These are phyloP conservation scores for Antheraea mylitta DNA, from an alignment of 1,140 invertebrate genomes.

Conservation along the genomic window DNA sequence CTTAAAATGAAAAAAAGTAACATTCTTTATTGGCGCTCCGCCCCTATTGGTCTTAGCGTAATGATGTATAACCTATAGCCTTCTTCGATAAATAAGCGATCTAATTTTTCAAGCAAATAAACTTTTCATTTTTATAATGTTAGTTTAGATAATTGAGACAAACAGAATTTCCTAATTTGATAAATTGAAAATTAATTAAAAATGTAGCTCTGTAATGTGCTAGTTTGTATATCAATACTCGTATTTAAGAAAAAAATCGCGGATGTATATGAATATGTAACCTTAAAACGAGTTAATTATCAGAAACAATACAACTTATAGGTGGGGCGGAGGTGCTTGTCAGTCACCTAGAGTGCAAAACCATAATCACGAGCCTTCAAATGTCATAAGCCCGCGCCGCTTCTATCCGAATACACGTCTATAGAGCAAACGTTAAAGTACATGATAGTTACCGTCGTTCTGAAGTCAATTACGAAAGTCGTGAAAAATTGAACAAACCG, in stretches of 20 bases:
- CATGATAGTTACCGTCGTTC: neutral
- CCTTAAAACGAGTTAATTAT: constrained; percentile 54
- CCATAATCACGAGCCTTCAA: constrained; percentile 31
- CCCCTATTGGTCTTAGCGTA: too few relatives aligned
- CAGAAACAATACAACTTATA: constrained; percentile 44
- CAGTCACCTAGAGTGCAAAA: constrained; percentile 41
- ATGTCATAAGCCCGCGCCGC: constrained; percentile 39
- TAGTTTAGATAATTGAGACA: too few relatives aligned
- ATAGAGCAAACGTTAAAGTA: neutral
- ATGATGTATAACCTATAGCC: too few relatives aligned
- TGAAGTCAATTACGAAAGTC: neutral
- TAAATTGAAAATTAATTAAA: too few relatives aligned
- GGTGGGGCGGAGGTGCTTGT: constrained; percentile 44
- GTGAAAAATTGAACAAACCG: neutral
- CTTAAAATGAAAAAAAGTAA: too few relatives aligned
- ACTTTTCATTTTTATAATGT: too few relatives aligned
- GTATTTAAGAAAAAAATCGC: constrained; percentile 13
- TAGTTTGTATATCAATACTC: too few relatives aligned
- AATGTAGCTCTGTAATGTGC: too few relatives aligned
- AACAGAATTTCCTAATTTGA: too few relatives aligned
- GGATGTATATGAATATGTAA: constrained; percentile 36
- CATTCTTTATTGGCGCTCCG: too few relatives aligned
- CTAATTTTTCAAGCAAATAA: too few relatives aligned
- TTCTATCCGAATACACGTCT: constrained; percentile 40
- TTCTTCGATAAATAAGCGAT: too few relatives aligned